A percentile compares a stretch with the other conserved stretches of the same genome.
These are phyloP conservation scores for Chionodraco myersi DNA, from an alignment of 2,113 vertebrate genomes.

Conservation along the genomic window DNA sequence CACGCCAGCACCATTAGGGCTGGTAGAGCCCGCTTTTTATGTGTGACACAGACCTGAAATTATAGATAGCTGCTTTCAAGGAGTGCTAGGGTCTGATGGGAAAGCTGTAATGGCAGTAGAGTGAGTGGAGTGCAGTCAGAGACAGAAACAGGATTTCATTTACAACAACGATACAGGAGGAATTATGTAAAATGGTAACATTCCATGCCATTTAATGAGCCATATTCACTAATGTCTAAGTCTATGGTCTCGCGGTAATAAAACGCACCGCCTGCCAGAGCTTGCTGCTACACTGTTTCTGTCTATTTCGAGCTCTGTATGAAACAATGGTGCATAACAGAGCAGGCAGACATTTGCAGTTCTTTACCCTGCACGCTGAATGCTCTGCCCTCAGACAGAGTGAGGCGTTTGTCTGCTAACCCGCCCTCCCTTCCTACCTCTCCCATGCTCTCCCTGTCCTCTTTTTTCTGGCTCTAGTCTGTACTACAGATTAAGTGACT, in stretches of 20 bases:
- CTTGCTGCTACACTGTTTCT: constrained; percentile 65
- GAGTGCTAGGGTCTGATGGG: constrained; percentile 72
- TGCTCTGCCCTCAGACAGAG: constrained; percentile 73
- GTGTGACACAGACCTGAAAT: constrained; percentile 78
- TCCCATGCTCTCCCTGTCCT: constrained; percentile 42
- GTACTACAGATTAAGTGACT: constrained; percentile 80
- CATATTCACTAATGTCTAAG: constrained; percentile 78
- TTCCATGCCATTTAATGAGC: constrained; percentile 83
- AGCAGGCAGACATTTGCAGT: constrained; percentile 77
- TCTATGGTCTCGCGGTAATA: constrained; percentile 75
- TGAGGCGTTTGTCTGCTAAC: constrained; percentile 69
- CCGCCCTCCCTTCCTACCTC: neutral
- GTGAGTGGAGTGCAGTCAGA: constrained; percentile 73
- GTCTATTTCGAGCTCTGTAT: constrained; percentile 74
- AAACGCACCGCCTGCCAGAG: constrained; percentile 70
- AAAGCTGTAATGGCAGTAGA: constrained; percentile 77
- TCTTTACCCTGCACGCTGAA: constrained; percentile 66
- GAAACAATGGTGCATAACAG: constrained; percentile 81
- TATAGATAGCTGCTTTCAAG: constrained; percentile 80
- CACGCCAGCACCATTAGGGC: constrained; percentile 68
- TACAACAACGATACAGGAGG: constrained; percentile 77
- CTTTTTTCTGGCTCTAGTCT: constrained; percentile 58
- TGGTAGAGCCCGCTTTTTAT: constrained; percentile 36
- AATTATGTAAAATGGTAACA: constrained; percentile 82
- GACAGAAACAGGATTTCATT: constrained; percentile 79